Evolutionary conservation across 2,113 vertebrate species (phyloP).

Genomic region (Phoenicopterus ruber): DNA sequence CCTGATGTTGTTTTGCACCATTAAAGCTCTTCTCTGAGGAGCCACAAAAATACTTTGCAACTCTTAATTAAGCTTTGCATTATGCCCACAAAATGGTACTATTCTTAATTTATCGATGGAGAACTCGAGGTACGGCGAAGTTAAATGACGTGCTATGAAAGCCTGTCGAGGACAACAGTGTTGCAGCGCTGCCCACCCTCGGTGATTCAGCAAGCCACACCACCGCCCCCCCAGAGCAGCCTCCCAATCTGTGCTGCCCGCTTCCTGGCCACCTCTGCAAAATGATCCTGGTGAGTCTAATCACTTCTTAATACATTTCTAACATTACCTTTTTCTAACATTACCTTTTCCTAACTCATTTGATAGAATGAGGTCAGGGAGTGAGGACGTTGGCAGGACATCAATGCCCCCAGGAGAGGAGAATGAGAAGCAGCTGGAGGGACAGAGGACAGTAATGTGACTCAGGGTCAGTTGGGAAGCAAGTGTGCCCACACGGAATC

Average conservation of each 20-base stretch:
- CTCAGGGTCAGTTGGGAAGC: accelerated
- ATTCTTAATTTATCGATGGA: neutral
- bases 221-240: accelerated
- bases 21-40: neutral
- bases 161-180: neutral
- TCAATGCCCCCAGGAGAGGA: accelerated
- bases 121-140: neutral
- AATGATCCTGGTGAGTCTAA: neutral
- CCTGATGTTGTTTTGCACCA: neutral
- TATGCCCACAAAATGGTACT: neutral
- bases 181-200: neutral
- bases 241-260: neutral
- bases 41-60: neutral
- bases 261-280: neutral
- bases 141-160: neutral
- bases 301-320: neutral
- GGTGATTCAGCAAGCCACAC: neutral
- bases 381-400: neutral
- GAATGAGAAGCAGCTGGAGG: neutral
- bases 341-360: neutral
- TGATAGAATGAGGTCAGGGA: neutral
- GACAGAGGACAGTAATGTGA: neutral
- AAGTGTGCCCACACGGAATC: neutral
- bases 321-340: neutral
- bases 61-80: neutral